Evolutionary conservation across 2,888 invertebrate species (phyloP), one percentile per base, ranked within the genome.

Genomic region (Oeneis ivallda): DNA sequence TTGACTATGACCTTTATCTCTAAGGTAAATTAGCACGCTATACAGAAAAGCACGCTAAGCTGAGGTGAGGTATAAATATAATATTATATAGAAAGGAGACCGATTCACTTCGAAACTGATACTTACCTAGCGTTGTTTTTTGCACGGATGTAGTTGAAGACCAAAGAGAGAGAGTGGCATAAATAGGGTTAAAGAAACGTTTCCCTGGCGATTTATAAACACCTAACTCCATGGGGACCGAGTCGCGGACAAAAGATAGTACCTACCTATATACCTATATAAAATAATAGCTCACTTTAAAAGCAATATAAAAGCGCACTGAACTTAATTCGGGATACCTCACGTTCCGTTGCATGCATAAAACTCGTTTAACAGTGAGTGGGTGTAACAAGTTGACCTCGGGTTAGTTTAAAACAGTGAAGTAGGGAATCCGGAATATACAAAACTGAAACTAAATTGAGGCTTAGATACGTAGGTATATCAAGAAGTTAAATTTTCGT

Each of bases 331-430:
- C 79, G 71, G 73, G 73, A 71, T 72, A 70, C 70, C 71, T 69
- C 68, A 74, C 75, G 74, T 79, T 79, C 71, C 77, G 72, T 86
- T 80, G 85, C 86, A 88, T 87, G 87, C 79, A 77, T 69, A 73
- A 71, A 65, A 78, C 80, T 80, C 83, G 79, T 87, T 86, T 79
- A 72, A 72, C 73, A 54, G 69, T 69, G 74, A 66, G 72, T 78
- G 86, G 87, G 86, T 84, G 85, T 86, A 85, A 85, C 86, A 86
- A 81, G 85, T 84, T 80, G 83, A 73, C 81, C 82, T 80, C 79
- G 78, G 82, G 83, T 84, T 83, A 82, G 74, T 74, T 76, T 70
- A 72, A 66, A 68, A 74, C 54, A 62, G 76, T 73, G 71, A 65
- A 73, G 72, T 68, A 61, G 41, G 62, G 19, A 73, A 70, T 68